A percentile compares a stretch with the other conserved stretches of the same genome.
Conservation (phyloP, 2,888 invertebrate species). For the Coecobrya sp. region DNA sequence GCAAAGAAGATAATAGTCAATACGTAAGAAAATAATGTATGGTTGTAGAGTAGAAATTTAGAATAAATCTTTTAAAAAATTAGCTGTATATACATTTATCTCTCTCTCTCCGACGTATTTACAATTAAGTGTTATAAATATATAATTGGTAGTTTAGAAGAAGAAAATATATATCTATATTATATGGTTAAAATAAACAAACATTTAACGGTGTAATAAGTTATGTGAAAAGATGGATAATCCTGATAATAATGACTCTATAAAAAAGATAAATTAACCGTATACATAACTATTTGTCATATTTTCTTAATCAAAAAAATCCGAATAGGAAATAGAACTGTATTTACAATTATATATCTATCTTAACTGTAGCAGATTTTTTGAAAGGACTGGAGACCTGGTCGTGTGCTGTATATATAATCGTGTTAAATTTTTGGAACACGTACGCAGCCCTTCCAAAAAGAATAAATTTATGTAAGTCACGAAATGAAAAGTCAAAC, state of each 20-base stretch:
- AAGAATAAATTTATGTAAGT: neutral
- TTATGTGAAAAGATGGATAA: neutral
- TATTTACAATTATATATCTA: neutral
- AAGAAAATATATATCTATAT: no score
- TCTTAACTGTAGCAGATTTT: neutral
- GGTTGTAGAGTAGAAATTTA: neutral
- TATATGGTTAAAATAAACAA: no score
- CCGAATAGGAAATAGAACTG: neutral
- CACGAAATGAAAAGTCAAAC: neutral
- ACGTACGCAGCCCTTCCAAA: neutral
- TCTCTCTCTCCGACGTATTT: neutral
- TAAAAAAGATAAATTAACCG: neutral
- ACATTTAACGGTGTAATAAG: no score
- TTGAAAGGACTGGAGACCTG: conserved; percentile 47
- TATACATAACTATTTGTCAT: neutral
- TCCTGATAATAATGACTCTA: neutral
- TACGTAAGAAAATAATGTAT: neutral
- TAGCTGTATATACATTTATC: neutral
- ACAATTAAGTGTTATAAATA: no score
- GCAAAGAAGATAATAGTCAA: conserved; percentile 22
- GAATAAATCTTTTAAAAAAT: neutral
- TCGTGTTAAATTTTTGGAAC: neutral
- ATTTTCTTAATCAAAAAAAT: conserved; percentile 16
- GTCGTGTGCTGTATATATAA: neutral
- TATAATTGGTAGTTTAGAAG: no score